A percentile compares a stretch with the other conserved stretches of the same genome.
phyloP scores from a whole-genome alignment of 37 sponge, comb jelly and placozoan genomes.

The Cladorhizidae sp. region DNA sequence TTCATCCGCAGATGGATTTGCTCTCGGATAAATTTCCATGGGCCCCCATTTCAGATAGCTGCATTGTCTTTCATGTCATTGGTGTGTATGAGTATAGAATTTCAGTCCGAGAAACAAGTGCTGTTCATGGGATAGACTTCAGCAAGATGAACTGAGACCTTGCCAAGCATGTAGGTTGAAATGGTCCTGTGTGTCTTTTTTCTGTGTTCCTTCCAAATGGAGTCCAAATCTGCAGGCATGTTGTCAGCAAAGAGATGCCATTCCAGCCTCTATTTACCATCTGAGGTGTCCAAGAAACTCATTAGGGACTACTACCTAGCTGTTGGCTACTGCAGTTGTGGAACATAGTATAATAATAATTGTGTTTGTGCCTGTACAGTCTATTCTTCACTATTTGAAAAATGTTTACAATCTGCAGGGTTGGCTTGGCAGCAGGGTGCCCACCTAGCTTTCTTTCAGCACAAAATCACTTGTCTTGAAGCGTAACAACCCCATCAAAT shows the following conservation, averaged over 20 bases:
- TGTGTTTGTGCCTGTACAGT: too few relatives aligned
- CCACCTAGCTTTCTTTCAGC: too few relatives aligned
- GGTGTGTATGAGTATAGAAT: slow-evolving; percentile 63
- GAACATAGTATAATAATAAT: too few relatives aligned
- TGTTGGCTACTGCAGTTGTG: slow-evolving; percentile 74
- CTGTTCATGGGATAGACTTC: slow-evolving; percentile 69
- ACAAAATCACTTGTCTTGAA: too few relatives aligned
- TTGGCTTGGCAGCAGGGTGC: too few relatives aligned
- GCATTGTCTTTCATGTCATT: slow-evolving; percentile 56
- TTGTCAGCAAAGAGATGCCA: background rate
- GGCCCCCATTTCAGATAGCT: background rate
- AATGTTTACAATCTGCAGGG: too few relatives aligned
- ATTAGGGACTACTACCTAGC: slow-evolving; percentile 48
- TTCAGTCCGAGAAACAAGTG: slow-evolving; percentile 45
- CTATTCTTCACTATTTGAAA: too few relatives aligned
- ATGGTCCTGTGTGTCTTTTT: slow-evolving; percentile 41
- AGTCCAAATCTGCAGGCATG: slow-evolving; percentile 41
- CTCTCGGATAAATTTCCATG: background rate
- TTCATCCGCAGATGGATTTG: background rate
- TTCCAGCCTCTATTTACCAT: slow-evolving; percentile 37
- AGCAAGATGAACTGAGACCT: slow-evolving; percentile 64
- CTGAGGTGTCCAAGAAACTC: slow-evolving; percentile 34
- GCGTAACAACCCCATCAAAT: too few relatives aligned
- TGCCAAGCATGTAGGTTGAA: slow-evolving; percentile 47
- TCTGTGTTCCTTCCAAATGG: slow-evolving; percentile 55